Percentiles rank a stretch among this genome's conserved stretches.
phyloP scores from a whole-genome alignment of 1,140 invertebrate genomes.

The Pachyrhynchus sulphureomaculatus region DNA sequence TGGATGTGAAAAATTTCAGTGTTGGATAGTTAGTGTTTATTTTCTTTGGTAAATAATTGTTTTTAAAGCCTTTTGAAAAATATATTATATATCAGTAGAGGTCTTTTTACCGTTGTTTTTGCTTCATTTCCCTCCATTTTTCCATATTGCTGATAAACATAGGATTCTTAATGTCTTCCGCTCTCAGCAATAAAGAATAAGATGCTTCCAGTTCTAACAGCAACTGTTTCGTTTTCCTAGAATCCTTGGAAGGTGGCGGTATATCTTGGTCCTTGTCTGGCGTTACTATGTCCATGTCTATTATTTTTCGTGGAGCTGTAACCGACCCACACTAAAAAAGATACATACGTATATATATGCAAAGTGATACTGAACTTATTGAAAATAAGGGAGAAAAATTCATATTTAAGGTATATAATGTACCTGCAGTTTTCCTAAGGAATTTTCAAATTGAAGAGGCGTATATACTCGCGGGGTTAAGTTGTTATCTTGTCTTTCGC shows the following conservation, averaged over 20 bases:
- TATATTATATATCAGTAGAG: too few species aligned
- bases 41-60: too few species aligned
- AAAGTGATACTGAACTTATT: too few species aligned
- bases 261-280: conserved; percentile 57
- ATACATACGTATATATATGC: background rate
- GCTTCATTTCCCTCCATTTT: conserved; percentile 52
- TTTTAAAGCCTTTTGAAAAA: too few species aligned
- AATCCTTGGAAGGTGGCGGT: conserved; percentile 54
- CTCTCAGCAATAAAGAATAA: conserved; percentile 66
- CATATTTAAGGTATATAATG: too few species aligned
- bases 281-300: conserved; percentile 80
- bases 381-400: too few species aligned
- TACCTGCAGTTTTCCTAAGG: conserved; percentile 76
- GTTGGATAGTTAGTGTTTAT: too few species aligned
- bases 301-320: conserved; percentile 90
- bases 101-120: conserved; percentile 46
- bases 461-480: conserved; percentile 64
- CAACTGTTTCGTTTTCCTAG: conserved; percentile 71
- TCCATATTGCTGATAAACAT: conserved; percentile 65
- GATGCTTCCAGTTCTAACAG: conserved; percentile 79
- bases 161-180: conserved; percentile 74
- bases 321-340: conserved; percentile 76
- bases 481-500: conserved; percentile 54
- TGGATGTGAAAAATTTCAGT: too few species aligned
- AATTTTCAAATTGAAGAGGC: conserved; percentile 88